These are phyloP conservation scores for Athene cunicularia DNA, from an alignment of 2,113 vertebrate species.

Conservation along the genomic window DNA sequence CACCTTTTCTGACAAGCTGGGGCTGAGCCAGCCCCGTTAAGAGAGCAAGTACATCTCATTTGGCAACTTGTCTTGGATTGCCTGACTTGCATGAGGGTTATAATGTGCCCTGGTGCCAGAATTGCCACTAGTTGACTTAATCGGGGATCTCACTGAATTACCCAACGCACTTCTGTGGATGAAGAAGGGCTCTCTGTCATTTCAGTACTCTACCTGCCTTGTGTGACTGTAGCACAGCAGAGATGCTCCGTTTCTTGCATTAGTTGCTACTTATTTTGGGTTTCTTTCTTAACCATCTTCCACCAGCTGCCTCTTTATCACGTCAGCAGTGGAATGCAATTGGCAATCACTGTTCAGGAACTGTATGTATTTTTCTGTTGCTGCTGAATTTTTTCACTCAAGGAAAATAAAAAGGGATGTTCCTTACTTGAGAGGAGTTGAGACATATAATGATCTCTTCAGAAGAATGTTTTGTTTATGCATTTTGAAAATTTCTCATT, in stretches of 20 bases:
- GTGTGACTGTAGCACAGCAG: background rate
- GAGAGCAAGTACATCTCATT: too few relatives aligned
- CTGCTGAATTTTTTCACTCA: background rate
- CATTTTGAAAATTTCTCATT: background rate
- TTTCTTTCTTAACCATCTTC: background rate
- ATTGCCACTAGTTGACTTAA: background rate
- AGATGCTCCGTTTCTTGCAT: background rate
- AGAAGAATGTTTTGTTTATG: background rate
- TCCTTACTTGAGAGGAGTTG: background rate
- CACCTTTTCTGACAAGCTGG: background rate
- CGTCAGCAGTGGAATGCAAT: background rate
- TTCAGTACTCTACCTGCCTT: background rate
- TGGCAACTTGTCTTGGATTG: background rate
- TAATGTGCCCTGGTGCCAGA: background rate
- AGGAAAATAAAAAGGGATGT: background rate
- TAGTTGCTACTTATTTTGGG: background rate
- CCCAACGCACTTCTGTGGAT: fast-evolving
- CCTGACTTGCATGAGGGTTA: background rate
- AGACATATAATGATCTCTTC: background rate
- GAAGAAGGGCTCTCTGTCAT: background rate
- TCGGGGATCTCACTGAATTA: background rate
- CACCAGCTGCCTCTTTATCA: background rate
- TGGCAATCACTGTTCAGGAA: background rate
- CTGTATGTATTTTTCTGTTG: background rate
- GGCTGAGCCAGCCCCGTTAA: background rate